Evolutionary conservation across 2,113 vertebrate genomes (phyloP).

Genomic region (Alaudala cheleensis): DNA sequence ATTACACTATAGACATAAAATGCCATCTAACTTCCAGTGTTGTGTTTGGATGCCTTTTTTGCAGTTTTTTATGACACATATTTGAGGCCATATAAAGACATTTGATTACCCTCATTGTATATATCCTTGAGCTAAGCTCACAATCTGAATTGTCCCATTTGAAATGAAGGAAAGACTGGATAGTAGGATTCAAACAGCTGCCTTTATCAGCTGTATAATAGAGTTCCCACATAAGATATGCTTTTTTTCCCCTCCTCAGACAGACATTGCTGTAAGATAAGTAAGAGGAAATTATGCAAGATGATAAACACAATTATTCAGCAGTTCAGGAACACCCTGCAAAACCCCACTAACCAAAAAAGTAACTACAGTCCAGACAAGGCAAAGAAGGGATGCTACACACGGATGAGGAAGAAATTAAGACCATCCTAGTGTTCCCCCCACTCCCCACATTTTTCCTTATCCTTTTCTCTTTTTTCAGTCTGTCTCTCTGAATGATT

Average conservation of each 20-base stretch:
- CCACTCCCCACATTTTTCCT: fast-evolving
- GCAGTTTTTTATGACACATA: constrained; percentile 39
- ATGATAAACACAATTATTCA: background rate
- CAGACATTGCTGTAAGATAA: background rate
- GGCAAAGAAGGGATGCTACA: background rate
- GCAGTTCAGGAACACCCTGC: background rate
- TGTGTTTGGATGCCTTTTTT: constrained; percentile 27
- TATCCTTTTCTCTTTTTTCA: background rate
- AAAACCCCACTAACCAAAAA: background rate
- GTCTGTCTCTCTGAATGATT: background rate
- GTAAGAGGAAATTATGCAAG: background rate
- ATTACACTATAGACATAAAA: constrained; percentile 20
- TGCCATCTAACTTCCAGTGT: background rate
- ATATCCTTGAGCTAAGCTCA: constrained; percentile 30
- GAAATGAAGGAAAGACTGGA: background rate
- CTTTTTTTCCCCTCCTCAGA: fast-evolving
- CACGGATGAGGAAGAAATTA: background rate
- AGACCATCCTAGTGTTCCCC: background rate
- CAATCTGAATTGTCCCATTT: constrained; percentile 20
- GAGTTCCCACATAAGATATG: background rate
- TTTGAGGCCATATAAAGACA: constrained; percentile 17
- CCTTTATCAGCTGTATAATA: constrained; percentile 30
- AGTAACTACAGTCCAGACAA: background rate
- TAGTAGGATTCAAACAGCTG: constrained; percentile 9
- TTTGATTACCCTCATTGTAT: constrained; percentile 52